These are phyloP conservation scores for Myopa testacea DNA, from an alignment of 2,888 invertebrate species.

Conservation along the genomic window DNA sequence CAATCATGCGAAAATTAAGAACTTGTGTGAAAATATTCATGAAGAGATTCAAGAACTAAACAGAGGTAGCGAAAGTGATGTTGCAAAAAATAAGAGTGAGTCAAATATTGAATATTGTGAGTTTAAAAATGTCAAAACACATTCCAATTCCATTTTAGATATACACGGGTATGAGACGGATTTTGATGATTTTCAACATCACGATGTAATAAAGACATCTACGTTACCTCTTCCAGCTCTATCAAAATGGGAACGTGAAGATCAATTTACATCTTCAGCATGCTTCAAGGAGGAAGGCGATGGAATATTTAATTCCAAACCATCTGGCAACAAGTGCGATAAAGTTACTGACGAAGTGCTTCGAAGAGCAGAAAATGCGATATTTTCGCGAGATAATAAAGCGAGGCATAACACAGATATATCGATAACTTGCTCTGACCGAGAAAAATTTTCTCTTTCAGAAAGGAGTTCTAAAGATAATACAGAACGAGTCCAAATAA, in stretches of 20 bases:
- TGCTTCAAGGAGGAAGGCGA: conserved; percentile 49
- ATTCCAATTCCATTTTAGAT: conserved; percentile 59
- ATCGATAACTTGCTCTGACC: conserved; percentile 74
- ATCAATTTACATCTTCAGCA: conserved; percentile 71
- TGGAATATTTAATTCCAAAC: background rate
- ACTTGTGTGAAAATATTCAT: background rate
- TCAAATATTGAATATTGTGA: conserved; percentile 33
- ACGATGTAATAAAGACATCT: conserved; percentile 37
- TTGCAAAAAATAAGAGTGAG: background rate
- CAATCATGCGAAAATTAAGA: conserved; percentile 1
- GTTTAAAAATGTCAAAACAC: conserved; percentile 40
- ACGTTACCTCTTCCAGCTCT: conserved; percentile 74
- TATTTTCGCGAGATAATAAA: conserved; percentile 89
- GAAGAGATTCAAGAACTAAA: conserved; percentile 3
- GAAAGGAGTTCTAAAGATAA: conserved; percentile 48
- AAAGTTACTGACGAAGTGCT: conserved; percentile 89
- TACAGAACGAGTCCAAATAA: conserved; percentile 67
- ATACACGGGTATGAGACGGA: conserved; percentile 60
- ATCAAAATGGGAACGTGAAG: conserved; percentile 95
- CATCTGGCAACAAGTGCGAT: conserved; percentile 63
- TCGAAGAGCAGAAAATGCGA: conserved; percentile 91
- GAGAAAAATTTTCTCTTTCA: conserved; percentile 33
- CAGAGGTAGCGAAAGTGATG: conserved; percentile 15
- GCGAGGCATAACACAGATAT: conserved; percentile 83
- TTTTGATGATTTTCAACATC: conserved; percentile 51